Evolutionary conservation across 2,113 vertebrate species (phyloP).

Genomic region (Passer montanus): DNA sequence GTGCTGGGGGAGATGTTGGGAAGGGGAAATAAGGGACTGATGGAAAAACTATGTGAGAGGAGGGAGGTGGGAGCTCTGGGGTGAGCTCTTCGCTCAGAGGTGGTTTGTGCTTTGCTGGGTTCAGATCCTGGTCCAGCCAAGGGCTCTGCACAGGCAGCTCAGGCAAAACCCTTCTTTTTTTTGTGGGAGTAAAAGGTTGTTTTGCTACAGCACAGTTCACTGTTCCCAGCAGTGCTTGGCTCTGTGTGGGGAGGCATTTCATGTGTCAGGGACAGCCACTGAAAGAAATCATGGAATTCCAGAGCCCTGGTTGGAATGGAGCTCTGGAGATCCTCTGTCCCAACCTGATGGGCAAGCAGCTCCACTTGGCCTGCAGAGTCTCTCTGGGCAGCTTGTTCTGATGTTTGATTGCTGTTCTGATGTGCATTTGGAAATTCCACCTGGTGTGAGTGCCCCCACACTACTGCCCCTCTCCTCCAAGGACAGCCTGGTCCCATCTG

Average conservation of each 20-base stretch:
- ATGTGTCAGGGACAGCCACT: too few species aligned
- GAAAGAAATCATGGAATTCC: not conserved
- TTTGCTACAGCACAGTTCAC: not conserved
- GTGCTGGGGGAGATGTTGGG: not conserved
- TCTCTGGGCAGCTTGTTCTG: not conserved
- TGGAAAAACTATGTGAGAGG: not conserved
- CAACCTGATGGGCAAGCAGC: not conserved
- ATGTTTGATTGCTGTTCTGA: not conserved
- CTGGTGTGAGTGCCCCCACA: not conserved
- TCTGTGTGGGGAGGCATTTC: not conserved
- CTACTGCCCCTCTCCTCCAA: rapidly evolving
- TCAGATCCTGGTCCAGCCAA: not conserved
- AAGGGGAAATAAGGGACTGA: not conserved
- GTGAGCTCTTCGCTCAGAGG: not conserved
- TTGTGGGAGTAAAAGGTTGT: not conserved
- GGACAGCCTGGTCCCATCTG: not conserved
- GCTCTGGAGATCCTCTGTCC: not conserved
- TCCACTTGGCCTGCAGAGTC: not conserved
- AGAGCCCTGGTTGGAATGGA: not conserved
- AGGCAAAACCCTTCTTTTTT: not conserved
- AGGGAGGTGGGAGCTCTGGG: not conserved
- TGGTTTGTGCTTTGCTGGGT: not conserved
- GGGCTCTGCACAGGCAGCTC: not conserved
- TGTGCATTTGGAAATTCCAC: not conserved
- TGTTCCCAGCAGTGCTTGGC: not conserved